Percentiles rank a stretch among this genome's conserved stretches.
These are phyloP conservation scores for Phenganax stokvisi DNA, from an alignment of 92 coral and sea anemone species.

Conservation along the genomic window DNA sequence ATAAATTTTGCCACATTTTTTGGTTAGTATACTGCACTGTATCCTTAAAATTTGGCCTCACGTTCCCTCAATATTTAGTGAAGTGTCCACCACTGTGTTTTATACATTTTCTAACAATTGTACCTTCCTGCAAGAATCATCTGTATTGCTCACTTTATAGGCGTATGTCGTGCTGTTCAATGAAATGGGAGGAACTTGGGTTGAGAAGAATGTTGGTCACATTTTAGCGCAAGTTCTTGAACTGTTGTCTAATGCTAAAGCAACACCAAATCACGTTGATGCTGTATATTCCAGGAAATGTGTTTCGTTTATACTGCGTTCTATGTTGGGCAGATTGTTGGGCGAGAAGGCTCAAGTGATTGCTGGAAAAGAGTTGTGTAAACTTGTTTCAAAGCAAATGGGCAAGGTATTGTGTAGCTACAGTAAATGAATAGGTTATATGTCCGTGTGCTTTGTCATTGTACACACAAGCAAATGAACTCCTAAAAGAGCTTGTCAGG, in stretches of 20 bases:
- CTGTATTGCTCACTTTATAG: constrained; percentile 30
- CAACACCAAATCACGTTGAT: constrained; percentile 96
- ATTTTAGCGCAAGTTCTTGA: constrained; percentile 84
- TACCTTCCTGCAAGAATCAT: no score
- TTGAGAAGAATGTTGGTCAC: constrained; percentile 69
- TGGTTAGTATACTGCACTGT: no score
- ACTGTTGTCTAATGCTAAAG: constrained; percentile 84
- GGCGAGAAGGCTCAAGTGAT: constrained; percentile 96
- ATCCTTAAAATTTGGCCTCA: no score
- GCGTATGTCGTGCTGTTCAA: constrained; percentile 86
- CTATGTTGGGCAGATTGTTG: constrained; percentile 79
- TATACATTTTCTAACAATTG: no score
- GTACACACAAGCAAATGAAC: no score
- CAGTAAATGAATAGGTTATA: neutral
- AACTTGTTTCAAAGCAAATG: constrained; percentile 80
- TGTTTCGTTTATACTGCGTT: constrained; percentile 81
- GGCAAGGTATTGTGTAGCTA: constrained; percentile 28
- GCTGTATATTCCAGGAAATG: constrained; percentile 96
- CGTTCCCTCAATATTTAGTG: no score
- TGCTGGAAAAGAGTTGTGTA: constrained; percentile 89
- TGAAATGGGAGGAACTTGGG: constrained; percentile 98
- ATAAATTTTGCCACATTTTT: no score
- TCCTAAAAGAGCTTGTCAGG: no score
- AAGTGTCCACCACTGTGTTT: no score
- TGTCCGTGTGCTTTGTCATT: no score